phyloP scores from a whole-genome alignment of 2,113 vertebrate genomes.

The Rhinoptilus africanus region DNA sequence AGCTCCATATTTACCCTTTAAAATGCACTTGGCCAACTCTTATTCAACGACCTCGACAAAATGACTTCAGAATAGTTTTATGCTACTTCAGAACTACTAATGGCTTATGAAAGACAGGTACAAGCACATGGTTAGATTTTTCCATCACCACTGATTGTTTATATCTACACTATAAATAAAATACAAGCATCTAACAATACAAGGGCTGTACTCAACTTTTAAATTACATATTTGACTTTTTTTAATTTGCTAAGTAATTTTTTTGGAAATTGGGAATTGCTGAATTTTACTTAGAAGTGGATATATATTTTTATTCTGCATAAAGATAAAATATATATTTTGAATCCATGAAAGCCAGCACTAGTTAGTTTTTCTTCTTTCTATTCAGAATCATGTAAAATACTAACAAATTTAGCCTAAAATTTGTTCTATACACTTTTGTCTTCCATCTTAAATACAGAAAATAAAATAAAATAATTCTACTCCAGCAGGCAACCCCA shows the following conservation, averaged over 20 bases:
- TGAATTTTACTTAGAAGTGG: neutral
- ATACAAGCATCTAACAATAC: neutral
- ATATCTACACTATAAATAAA: neutral
- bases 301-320: neutral
- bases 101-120: neutral
- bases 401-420: neutral
- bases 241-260: neutral
- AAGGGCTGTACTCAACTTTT: neutral
- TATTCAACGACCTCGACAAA: neutral
- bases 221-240: neutral
- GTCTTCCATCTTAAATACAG: neutral
- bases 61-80: neutral
- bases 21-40: neutral
- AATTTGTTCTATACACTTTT: neutral
- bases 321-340: neutral
- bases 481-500: conserved; percentile 13
- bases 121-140: neutral
- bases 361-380: neutral
- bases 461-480: conserved; percentile 13
- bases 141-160: neutral
- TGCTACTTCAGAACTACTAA: neutral
- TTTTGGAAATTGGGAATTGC: neutral
- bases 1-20: neutral
- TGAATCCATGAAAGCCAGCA: neutral
- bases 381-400: neutral